A percentile compares a stretch with the other conserved stretches of the same genome.
These are phyloP conservation scores for Sebastes taczanowskii DNA, from an alignment of 2,797 vertebrate genomes.

Conservation along the genomic window DNA sequence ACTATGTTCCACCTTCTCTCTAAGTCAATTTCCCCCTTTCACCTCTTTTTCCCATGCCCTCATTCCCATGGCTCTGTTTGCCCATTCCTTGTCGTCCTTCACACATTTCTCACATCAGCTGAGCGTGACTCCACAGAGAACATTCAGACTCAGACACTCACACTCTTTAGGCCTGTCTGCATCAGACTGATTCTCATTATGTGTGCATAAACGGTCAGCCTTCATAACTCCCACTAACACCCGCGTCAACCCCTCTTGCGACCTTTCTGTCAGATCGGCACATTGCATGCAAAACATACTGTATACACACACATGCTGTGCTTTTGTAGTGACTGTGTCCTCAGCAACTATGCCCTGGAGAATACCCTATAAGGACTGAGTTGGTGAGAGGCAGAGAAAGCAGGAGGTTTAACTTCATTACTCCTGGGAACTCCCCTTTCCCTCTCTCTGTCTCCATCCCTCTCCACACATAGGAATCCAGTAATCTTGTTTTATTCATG, in stretches of 20 bases:
- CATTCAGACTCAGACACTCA: slow-evolving; percentile 1
- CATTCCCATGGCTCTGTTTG: slow-evolving; percentile 55
- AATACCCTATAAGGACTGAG: slow-evolving; percentile 70
- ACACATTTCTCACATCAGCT: slow-evolving; percentile 57
- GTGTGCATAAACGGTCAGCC: not conserved
- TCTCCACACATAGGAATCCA: slow-evolving; percentile 49
- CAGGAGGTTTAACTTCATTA: slow-evolving; percentile 38
- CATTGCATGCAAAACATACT: slow-evolving; percentile 20
- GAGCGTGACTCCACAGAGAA: slow-evolving; percentile 39
- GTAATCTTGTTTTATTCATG: slow-evolving; percentile 81
- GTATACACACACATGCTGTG: slow-evolving; percentile 4
- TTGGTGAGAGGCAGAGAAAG: not conserved
- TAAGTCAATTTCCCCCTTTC: not conserved
- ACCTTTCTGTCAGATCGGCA: slow-evolving; percentile 4
- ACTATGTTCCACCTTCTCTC: not conserved
- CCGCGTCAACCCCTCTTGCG: not conserved
- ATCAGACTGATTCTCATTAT: slow-evolving; percentile 14
- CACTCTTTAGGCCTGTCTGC: not conserved
- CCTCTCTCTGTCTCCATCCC: not conserved
- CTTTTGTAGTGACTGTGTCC: not conserved
- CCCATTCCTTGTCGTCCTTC: slow-evolving; percentile 22
- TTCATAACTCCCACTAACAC: not conserved
- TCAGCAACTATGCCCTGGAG: slow-evolving; percentile 36
- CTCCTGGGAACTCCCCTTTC: slow-evolving; percentile 43
- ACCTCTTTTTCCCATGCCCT: slow-evolving; percentile 36